A percentile compares a stretch with the other conserved stretches of the same genome.
These are phyloP conservation scores for Orientallactaga bullata DNA, from an alignment of 2,113 vertebrate species.

Conservation along the genomic window DNA sequence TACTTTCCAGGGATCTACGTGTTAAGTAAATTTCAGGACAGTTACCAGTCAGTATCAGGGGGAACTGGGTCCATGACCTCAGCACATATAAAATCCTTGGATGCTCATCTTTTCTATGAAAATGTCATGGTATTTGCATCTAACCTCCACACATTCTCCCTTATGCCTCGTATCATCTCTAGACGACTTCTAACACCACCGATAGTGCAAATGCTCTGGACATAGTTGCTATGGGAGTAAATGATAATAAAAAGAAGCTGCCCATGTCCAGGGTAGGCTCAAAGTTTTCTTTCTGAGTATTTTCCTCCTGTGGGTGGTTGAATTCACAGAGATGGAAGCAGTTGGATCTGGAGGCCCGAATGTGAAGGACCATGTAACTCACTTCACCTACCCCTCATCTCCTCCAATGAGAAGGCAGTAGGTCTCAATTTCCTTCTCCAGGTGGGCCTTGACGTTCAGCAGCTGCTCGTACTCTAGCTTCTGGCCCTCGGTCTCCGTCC, in stretches of 20 bases:
- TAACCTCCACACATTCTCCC: neutral
- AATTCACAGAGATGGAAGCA: neutral
- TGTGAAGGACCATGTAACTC: neutral
- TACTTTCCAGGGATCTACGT: neutral
- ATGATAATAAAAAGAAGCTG: neutral
- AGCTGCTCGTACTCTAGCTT: constrained; percentile 87
- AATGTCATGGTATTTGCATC: neutral
- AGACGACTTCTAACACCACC: no score
- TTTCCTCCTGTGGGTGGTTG: neutral
- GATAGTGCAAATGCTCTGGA: neutral
- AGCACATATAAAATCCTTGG: neutral
- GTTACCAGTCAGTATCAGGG: no score
- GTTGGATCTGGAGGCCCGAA: fast-evolving
- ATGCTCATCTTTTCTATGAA: no score
- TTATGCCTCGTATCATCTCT: neutral
- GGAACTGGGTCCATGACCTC: neutral
- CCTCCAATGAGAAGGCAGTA: constrained; percentile 89
- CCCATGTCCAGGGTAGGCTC: neutral
- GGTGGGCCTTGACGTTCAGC: constrained; percentile 87
- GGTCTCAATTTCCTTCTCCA: constrained; percentile 91
- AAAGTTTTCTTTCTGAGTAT: neutral
- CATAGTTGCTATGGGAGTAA: neutral
- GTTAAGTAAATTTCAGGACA: neutral
- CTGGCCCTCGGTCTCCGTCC: constrained; percentile 87
- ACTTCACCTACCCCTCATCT: constrained; percentile 84